phyloP scores from a whole-genome alignment of 53 echinoderm and acorn worm genomes.

The Zoroaster sp. region DNA sequence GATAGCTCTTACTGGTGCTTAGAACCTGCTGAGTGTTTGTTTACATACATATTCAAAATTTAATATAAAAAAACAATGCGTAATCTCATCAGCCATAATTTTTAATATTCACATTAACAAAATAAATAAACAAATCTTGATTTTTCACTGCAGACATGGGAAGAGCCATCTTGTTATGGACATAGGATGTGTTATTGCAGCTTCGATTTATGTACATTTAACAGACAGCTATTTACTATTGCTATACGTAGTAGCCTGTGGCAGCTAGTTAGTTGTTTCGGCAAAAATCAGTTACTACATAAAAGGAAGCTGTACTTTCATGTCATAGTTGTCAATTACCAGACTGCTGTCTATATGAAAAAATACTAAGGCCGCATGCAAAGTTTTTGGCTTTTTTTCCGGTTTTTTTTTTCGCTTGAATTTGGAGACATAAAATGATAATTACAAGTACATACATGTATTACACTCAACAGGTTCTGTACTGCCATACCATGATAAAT shows the following conservation, averaged over 20 bases:
- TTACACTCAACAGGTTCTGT: too few relatives aligned
- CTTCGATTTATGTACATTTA: background rate
- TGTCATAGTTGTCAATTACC: background rate
- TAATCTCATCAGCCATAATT: background rate
- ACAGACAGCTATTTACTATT: too few relatives aligned
- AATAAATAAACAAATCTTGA: too few relatives aligned
- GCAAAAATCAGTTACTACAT: background rate
- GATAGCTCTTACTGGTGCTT: background rate
- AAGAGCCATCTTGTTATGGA: background rate
- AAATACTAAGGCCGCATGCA: too few relatives aligned
- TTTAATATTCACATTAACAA: too few relatives aligned
- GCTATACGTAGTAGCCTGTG: background rate
- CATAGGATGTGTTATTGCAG: background rate
- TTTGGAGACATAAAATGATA: too few relatives aligned
- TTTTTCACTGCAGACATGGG: background rate
- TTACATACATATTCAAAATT: background rate
- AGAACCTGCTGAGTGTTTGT: background rate
- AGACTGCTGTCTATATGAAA: background rate
- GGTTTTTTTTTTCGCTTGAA: too few relatives aligned
- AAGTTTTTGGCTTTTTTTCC: too few relatives aligned
- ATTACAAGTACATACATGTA: too few relatives aligned
- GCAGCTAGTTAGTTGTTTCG: background rate
- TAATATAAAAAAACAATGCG: background rate
- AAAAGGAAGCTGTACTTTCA: background rate
- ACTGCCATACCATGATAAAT: background rate